phyloP scores from a whole-genome alignment of 2,113 vertebrate genomes.

The Calyptomena viridis region DNA sequence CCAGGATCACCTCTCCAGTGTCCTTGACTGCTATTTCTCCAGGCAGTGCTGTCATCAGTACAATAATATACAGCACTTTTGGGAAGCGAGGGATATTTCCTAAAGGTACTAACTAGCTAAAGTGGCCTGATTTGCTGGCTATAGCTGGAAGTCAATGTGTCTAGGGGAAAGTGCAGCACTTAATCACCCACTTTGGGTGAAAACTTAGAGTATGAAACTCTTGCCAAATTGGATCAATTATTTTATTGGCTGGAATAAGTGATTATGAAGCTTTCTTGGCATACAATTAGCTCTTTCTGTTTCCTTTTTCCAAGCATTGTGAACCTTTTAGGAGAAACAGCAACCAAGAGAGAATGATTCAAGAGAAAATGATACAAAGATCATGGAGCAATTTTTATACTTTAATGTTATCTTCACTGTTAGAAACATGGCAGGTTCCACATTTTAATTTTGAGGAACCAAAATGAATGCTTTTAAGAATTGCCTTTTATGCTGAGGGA shows the following conservation, averaged over 20 bases:
- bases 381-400: neutral
- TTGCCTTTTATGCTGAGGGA: neutral
- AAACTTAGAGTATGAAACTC: constrained; percentile 15
- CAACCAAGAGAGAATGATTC: neutral
- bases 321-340: constrained; percentile 12
- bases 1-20: neutral
- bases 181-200: constrained; percentile 18
- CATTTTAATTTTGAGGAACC: constrained; percentile 4
- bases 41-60: neutral
- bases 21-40: neutral
- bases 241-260: constrained; percentile 39
- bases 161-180: neutral
- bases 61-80: neutral
- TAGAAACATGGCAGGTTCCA: neutral
- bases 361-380: neutral
- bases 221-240: constrained; percentile 47
- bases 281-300: neutral
- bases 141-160: neutral
- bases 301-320: neutral
- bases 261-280: constrained; percentile 38
- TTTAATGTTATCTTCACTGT: neutral
- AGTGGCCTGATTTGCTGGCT: neutral
- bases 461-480: constrained; percentile 32
- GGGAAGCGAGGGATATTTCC: neutral
- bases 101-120: neutral